Evolutionary conservation across 2,113 vertebrate species (phyloP), one percentile per base, ranked within the genome.

Genomic region (Pluvianellus socialis): DNA sequence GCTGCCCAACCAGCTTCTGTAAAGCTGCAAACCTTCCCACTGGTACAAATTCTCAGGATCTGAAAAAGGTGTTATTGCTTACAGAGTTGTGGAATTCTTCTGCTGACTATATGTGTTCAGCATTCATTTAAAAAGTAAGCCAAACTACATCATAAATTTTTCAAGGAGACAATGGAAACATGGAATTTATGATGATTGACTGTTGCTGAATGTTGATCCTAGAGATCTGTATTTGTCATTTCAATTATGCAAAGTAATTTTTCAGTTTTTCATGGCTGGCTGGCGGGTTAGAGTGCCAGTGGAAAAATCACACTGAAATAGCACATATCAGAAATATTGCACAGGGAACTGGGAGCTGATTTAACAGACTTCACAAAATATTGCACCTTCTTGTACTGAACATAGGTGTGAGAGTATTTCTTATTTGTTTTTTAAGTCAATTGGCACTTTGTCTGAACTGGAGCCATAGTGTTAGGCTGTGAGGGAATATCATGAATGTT

Each of bases 111-210:
- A 14, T 63, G 30, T 73, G 65, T 35, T 96, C 86, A 88, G 44
- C 23, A 24, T 49, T 94, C 45, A 49, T 74, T 92, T 79, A 70
- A 73, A 49, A 76, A 27, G 15, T 71, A 80, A 94, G 56, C 19
- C 61, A 52, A 95, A 86, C 59, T 40, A 13, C 40, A 44, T 16
- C 80, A 68, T 92, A 63, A 77, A 63, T 86, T 96, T 95, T 80
- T 86, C 76, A 88, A 71, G 68, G 24, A 88, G 65, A 90, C 75
- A 86, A 89, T 53, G 71, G 65, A 89, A 93, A 90, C 65, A 24
- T n/a, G 52, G 76, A 81, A 94, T 94, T 92, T 96, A 91, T 87
- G 76, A 72, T 83, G 76, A 94, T 68, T 80, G 86, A 79, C 76
- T 94, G 82, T 56, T 63, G 73, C 86, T 91, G 83, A 87, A 94